Evolutionary conservation across 2,113 vertebrate genomes (phyloP), one percentile per base, ranked within the genome.

Genomic region (Pseudorhombus dupliciocellatus): DNA sequence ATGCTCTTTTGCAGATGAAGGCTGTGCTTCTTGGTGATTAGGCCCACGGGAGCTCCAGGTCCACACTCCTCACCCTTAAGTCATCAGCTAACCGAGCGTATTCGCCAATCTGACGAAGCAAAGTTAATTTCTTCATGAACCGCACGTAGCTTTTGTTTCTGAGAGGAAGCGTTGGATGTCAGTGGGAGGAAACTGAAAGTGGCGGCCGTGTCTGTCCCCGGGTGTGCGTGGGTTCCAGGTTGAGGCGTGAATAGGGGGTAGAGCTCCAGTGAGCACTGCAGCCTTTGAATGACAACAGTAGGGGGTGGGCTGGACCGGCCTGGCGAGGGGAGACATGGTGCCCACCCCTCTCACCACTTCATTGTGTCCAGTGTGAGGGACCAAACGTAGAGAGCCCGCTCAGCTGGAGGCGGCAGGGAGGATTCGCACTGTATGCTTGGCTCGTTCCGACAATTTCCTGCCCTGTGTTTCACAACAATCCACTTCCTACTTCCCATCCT

Each of bases 251-350:
- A 88, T 87, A 79, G 42, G 86, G 84, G 84, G 84, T 91, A 90
- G 88, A 93, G 90, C 90, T 92, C 90, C 90, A 90, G 87, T 90
- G 89, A 91, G 84, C 53, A 82, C 85, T 76, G 83, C 90, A 68
- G 81, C 76, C 87, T 92, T 92, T 91, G 88, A 90, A 92, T 94
- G 87, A 93, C 92, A 93, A 92, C 84, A 87, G 88, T 75, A 68
- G 80, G 71, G 77, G 90, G 90, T 63, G 88, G 88, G 54, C 67
- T 63, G 74, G 40, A 70, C 69, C 76, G 60, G 70, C 60, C 81
- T 28, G 10, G 76, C 37, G n/a, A 44, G 51, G 73, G 52, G 73
- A 52, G 67, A 66, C 80, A 87, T 53, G n/a, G 70, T 57, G 66
- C 72, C 87, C 89, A 87, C 83, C 87, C 88, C 71, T 84, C 77